Evolutionary conservation across 2,888 invertebrate genomes (phyloP).

Genomic region (Lamproptera curius): DNA sequence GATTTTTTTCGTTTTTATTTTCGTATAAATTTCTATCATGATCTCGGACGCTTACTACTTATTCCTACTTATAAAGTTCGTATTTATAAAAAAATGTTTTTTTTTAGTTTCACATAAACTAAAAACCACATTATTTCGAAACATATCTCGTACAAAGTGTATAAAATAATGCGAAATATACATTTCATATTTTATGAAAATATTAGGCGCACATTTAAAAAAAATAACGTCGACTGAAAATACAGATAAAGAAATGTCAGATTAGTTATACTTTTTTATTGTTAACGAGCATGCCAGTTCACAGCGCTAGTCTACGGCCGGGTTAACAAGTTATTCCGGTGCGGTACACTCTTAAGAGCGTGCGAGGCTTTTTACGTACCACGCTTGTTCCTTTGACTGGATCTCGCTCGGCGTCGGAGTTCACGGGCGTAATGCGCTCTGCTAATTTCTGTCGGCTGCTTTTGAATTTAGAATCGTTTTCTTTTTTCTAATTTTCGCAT

Average conservation of each 20-base stretch:
- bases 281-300: not conserved
- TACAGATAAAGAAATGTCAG: too few relatives aligned
- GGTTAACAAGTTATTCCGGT: constrained; percentile 23
- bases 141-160: not conserved
- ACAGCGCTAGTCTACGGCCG: constrained; percentile 12
- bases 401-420: constrained; percentile 2
- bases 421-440: constrained; percentile 6
- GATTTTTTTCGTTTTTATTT: not conserved
- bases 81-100: not conserved
- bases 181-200: not conserved
- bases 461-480: not conserved
- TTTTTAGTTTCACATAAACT: not conserved
- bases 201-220: not conserved
- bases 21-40: not conserved
- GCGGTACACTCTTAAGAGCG: not conserved
- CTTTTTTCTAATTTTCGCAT: too few relatives aligned
- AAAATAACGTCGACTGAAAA: too few relatives aligned
- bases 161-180: not conserved
- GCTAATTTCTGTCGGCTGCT: not conserved
- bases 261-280: not conserved
- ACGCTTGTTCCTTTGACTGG: constrained; percentile 17
- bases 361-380: constrained; percentile 15
- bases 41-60: not conserved
- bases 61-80: not conserved
- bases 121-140: not conserved